Evolutionary conservation across 2,888 invertebrate species (phyloP).

Genomic region (Mesorhabditis belari): DNA sequence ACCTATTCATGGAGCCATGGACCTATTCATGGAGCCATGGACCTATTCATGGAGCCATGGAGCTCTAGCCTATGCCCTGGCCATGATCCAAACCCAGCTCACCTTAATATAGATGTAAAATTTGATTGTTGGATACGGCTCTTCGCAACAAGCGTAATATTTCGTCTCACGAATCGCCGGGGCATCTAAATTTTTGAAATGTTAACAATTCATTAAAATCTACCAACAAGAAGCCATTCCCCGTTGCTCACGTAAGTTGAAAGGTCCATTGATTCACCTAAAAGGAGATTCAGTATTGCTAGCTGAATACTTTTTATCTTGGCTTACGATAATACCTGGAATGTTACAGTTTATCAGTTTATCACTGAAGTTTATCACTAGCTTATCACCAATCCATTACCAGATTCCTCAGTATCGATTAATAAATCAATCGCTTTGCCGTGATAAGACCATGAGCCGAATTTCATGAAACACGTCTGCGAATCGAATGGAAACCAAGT

Average conservation of each 20-base stretch:
- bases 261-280: slow-evolving; percentile 27
- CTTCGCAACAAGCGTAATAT: slow-evolving; percentile 77
- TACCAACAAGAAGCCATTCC: slow-evolving; percentile 24
- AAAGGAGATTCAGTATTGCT: too few relatives aligned
- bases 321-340: not conserved
- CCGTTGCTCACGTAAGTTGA: slow-evolving; percentile 40
- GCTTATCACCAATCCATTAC: too few relatives aligned
- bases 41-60: too few relatives aligned
- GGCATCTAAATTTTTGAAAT: slow-evolving; percentile 14
- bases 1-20: too few relatives aligned
- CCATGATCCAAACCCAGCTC: not conserved
- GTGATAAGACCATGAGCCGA: slow-evolving; percentile 98
- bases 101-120: slow-evolving; percentile 12
- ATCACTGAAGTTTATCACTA: not conserved
- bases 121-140: slow-evolving; percentile 57
- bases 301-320: not conserved
- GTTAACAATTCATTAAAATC: not conserved
- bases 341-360: not conserved
- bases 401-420: slow-evolving; percentile 15
- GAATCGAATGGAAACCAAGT: slow-evolving; percentile 36
- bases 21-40: too few relatives aligned
- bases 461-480: slow-evolving; percentile 56
- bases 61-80: not conserved
- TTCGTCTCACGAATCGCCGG: slow-evolving; percentile 53
- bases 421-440: slow-evolving; percentile 75